Percentiles rank a stretch among this genome's conserved stretches.
Conservation (phyloP, 2,888 invertebrate species). For the Calephelis perditalis region DNA sequence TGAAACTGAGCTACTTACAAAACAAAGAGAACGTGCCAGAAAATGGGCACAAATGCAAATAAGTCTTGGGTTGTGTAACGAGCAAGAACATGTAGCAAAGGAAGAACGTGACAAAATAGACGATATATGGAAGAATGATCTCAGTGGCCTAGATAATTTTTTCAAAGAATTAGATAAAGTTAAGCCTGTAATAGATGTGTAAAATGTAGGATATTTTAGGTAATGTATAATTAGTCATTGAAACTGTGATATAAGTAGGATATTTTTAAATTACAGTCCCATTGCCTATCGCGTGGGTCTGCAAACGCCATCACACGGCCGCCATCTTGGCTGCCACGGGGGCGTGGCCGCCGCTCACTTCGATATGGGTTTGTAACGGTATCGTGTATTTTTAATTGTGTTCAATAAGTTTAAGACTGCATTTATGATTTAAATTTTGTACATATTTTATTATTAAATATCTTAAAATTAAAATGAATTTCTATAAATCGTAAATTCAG, state of each 20-base stretch:
- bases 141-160: slow-evolving; percentile 81
- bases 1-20: slow-evolving; percentile 77
- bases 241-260: slow-evolving; percentile 76
- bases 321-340: slow-evolving; percentile 78
- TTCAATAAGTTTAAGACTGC: slow-evolving; percentile 32
- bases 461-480: too few species aligned
- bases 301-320: slow-evolving; percentile 59
- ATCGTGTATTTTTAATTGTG: slow-evolving; percentile 72
- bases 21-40: slow-evolving; percentile 80
- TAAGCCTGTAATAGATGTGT: slow-evolving; percentile 60
- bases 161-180: slow-evolving; percentile 81
- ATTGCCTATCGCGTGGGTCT: slow-evolving; percentile 78
- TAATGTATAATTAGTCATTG: slow-evolving; percentile 56
- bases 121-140: slow-evolving; percentile 78
- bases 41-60: slow-evolving; percentile 79
- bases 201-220: slow-evolving; percentile 44
- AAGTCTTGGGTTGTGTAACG: slow-evolving; percentile 64
- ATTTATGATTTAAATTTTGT: slow-evolving; percentile 23
- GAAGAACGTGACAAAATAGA: slow-evolving; percentile 65
- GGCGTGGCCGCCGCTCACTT: slow-evolving; percentile 79
- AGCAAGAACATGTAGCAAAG: slow-evolving; percentile 65
- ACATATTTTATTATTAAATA: too few species aligned
- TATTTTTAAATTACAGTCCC: slow-evolving; percentile 78
- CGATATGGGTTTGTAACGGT: slow-evolving; percentile 79
- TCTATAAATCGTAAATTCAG: slow-evolving; percentile 22